Base-by-base conservation (phyloP, 2,113 vertebrate genomes). In the Scopus umbretta region DNA sequence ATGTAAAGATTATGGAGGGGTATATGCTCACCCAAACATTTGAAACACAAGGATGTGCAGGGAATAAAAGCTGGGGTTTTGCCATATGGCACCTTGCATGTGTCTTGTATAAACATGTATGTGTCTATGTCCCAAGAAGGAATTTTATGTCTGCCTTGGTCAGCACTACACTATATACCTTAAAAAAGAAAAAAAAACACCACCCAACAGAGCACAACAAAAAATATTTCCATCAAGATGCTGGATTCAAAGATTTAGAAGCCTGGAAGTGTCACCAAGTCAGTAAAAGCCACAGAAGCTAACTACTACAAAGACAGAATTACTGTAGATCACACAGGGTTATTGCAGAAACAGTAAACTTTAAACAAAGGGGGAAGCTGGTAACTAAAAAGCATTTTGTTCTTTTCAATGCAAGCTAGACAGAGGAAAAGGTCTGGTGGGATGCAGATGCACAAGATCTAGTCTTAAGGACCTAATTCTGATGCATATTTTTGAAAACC, bases 21-120 rank as follows among this genome's bases (percentile, higher is more conserved):
- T 70, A 80, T 8, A 36, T 16, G 63, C n/a, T 96, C 86, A 91
- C 94, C 87, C 84, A 96, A 80, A 88, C 58, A 95, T 73, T 11
- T 73, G 84, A 95, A 95, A 94, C 87, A 95, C 78, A 94, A 73
- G 58, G 92, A 95, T 94, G 91, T 94, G 70, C 91, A 91, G 53
- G 42, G 66, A 92, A 86, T 71, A 76, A 85, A 92, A 91, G 45
- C 76, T 96, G 95, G 80, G 86, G 25, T 13, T 87, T 85, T 95
- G 86, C 96, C 97, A 96, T 72, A 95, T 85, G 89, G 94, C 89
- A 97, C 91, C 84, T 96, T 91, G 78, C 84, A 52, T 9, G 23
- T 85, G 74, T 62, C 84, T 95, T 87, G 34, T 78, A 73, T 95
- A 92, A 96, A 94, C 62, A 87, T 56, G 5, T 13, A 68, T 23